Conservation (phyloP, 2,797 vertebrate genomes). For the Picus viridis region DNA sequence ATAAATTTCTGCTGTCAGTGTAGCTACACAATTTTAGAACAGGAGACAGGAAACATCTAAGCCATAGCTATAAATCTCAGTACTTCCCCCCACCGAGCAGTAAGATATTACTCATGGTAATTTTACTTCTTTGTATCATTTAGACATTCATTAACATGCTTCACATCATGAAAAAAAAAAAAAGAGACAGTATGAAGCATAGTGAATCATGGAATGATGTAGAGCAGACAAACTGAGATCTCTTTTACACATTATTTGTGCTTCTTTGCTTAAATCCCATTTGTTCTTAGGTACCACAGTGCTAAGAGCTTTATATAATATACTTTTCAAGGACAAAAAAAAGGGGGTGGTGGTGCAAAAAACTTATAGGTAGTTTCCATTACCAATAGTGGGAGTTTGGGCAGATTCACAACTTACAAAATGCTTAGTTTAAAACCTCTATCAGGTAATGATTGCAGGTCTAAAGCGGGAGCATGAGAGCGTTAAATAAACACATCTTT, state of each 20-base stretch:
- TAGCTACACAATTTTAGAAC: not conserved
- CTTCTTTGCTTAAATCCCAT: constrained; percentile 8
- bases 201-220: not conserved
- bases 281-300: constrained; percentile 36
- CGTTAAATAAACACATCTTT: not conserved
- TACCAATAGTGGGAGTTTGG: constrained; percentile 26
- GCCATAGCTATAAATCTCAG: not conserved
- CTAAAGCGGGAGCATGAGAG: not conserved
- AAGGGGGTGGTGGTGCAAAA: too few species aligned
- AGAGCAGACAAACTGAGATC: not conserved
- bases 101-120: not conserved
- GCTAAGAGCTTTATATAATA: constrained; percentile 56
- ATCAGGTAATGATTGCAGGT: not conserved
- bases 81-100: not conserved
- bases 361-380: constrained; percentile 21
- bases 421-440: constrained; percentile 14
- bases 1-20: not conserved
- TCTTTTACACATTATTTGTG: constrained; percentile 9
- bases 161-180: not conserved
- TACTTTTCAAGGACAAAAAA: constrained; percentile 30
- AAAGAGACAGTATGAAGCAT: fast-evolving
- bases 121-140: not conserved
- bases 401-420: not conserved
- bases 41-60: not conserved
- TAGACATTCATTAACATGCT: not conserved